Evolutionary conservation across 2,888 invertebrate species (phyloP).

Genomic region (Drosophila recens): DNA sequence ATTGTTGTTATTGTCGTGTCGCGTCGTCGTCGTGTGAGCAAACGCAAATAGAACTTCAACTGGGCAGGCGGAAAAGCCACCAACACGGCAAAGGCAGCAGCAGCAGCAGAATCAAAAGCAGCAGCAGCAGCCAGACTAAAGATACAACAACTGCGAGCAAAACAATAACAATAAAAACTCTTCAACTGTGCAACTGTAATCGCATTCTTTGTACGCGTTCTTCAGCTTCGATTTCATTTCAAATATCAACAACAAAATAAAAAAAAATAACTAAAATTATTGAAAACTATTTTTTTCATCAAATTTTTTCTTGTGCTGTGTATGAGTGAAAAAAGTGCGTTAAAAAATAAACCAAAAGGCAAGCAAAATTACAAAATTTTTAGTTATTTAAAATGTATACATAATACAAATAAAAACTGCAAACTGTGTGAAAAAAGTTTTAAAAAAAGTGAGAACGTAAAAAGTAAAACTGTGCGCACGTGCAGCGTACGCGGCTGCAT

Average conservation of each 20-base stretch:
- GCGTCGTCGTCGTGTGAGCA: conserved; percentile 62
- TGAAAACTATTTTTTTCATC: conserved; percentile 14
- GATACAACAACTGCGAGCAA: conserved; percentile 37
- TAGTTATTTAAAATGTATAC: neutral
- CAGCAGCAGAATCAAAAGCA: conserved; percentile 2
- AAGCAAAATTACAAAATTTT: conserved; percentile 37
- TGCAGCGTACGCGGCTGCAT: conserved; percentile 46
- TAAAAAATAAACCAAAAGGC: conserved; percentile 37
- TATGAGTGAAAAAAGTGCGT: conserved; percentile 12
- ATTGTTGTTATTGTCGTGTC: conserved; percentile 30
- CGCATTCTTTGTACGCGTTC: conserved; percentile 26
- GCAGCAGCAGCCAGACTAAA: conserved; percentile 31
- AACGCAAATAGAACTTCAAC: conserved; percentile 75
- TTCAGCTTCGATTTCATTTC: conserved; percentile 10
- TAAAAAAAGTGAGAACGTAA: neutral
- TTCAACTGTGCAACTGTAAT: conserved; percentile 23
- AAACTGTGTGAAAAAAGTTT: conserved; percentile 17
- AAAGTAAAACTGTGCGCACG: conserved; percentile 51
- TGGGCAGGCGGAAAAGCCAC: conserved; percentile 48
- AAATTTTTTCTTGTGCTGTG: conserved; percentile 29
- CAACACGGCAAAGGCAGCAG: conserved; percentile 22
- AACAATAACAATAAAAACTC: conserved; percentile 47
- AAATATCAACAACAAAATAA: conserved; percentile 4
- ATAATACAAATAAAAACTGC: conserved; percentile 5
- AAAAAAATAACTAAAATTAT: neutral